Evolutionary conservation across 2,888 invertebrate genomes (phyloP).

Genomic region (Dione juno): DNA sequence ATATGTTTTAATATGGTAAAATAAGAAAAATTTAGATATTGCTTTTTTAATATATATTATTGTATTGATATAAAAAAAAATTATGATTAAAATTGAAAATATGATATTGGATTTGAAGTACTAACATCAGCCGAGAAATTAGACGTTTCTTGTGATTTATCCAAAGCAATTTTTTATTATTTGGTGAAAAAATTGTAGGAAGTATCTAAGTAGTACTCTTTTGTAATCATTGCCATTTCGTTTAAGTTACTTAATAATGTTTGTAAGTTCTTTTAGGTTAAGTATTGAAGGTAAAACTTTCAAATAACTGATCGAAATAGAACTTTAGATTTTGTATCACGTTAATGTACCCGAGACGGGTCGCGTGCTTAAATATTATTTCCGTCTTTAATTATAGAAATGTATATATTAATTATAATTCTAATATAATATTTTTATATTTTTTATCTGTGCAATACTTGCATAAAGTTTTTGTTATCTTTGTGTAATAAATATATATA

Average conservation of each 20-base stretch:
- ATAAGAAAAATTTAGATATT: not conserved
- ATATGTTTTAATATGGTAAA: constrained; percentile 14
- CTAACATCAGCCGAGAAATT: not conserved
- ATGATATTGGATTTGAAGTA: not conserved
- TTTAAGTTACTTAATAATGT: constrained; percentile 61
- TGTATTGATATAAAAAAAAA: not conserved
- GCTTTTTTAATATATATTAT: not conserved
- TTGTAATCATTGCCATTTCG: constrained; percentile 69
- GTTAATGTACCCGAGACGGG: constrained; percentile 22
- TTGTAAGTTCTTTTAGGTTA: constrained; percentile 48
- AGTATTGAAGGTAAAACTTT: constrained; percentile 64
- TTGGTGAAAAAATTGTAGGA: constrained; percentile 25
- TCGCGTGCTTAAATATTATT: constrained; percentile 23
- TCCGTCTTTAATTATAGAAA: constrained; percentile 39
- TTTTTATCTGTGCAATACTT: constrained; percentile 64
- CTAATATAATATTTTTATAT: constrained; percentile 37
- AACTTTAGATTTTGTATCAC: constrained; percentile 31
- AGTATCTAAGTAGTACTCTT: constrained; percentile 14
- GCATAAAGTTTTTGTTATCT: constrained; percentile 55
- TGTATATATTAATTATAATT: constrained; percentile 39
- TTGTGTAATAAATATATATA: constrained; percentile 35
- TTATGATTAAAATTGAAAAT: not conserved
- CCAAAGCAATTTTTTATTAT: constrained; percentile 17
- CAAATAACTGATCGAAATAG: constrained; percentile 45
- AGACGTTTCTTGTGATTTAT: not conserved